phyloP scores from a whole-genome alignment of 92 coral and sea anemone species.

The Epizoanthus fatuus region DNA sequence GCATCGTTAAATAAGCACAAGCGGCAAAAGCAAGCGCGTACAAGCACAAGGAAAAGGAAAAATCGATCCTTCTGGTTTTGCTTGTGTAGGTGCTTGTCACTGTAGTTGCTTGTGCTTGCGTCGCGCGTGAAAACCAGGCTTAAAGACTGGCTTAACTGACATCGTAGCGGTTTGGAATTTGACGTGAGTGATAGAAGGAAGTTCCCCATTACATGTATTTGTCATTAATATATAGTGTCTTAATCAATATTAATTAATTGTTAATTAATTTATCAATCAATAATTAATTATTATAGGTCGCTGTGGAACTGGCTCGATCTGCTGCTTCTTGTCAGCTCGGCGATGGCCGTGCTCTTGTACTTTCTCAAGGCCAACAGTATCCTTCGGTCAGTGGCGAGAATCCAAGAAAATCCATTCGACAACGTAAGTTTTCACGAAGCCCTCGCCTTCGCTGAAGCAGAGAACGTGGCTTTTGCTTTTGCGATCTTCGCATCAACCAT shows the following conservation, averaged over 20 bases:
- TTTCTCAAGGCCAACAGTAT: constrained; percentile 35
- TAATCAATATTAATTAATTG: no score
- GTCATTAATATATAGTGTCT: not conserved
- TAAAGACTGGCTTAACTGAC: no score
- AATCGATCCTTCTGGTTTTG: no score
- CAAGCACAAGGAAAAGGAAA: no score
- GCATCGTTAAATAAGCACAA: no score
- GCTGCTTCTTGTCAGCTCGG: constrained; percentile 36
- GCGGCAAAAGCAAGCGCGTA: no score
- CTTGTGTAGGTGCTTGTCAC: no score
- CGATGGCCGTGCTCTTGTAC: constrained; percentile 28
- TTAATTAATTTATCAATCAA: no score
- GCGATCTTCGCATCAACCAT: constrained; percentile 58
- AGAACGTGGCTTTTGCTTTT: constrained; percentile 29
- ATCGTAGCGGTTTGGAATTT: no score
- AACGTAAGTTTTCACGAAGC: constrained; percentile 44
- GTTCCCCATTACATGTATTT: not conserved
- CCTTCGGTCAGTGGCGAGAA: constrained; percentile 19
- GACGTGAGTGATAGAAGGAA: no score
- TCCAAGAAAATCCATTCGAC: constrained; percentile 48
- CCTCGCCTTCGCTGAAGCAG: constrained; percentile 25
- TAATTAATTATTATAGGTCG: not conserved
- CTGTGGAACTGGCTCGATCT: constrained; percentile 56
- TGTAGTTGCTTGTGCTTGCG: no score
- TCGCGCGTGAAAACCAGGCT: no score